Base-by-base conservation (phyloP, 2,797 vertebrate genomes). In the Picus viridis region DNA sequence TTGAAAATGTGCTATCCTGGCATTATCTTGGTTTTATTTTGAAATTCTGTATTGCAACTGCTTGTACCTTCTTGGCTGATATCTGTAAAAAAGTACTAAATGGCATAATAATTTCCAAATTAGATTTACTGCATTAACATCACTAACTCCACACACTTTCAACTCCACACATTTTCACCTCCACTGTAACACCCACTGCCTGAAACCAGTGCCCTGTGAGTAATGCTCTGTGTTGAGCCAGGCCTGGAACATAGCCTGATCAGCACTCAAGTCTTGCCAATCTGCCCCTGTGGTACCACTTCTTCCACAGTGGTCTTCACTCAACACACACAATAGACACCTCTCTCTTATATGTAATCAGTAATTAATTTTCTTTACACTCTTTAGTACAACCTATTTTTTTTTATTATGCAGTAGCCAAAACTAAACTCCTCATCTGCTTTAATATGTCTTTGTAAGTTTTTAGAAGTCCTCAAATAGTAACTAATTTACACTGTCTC, bases 221-320 rank as follows among this genome's bases (percentile, higher is more conserved):
- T 57, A 16, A 13, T 51, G 10, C 11, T 73, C n/a, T 2, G 0
- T 57, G 27, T 68, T 76, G 82, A 51, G 13, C 41, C 72, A 29
- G 41, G 51, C 43, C 16, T 76, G 64, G 61, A 65, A 23, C 3
- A 12, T 16, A 32, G 41, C 7, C 27, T 43, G 43, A n/a, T 41
- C 10, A 41, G 6, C 8, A 6, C 10, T 69, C 9, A 22, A 22
- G 4, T 16, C 34, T 73, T 4, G 45, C 20, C 14, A 14, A 23
- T 12, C 16, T 6, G 1, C 12, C 2, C 7, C 30, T 19, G 0
- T 26, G 23, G 67, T 79, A 6, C 12, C 1, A 0, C 63, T 89
- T 74, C 20, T 83, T 92, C 39, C 14, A 3, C 53, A 26, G 18
- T 12, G 16, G 29, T 59, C 22, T 83, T 87, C 15, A 27, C n/a